Conservation (phyloP, 2,888 invertebrate genomes). For the Luperina testacea region DNA sequence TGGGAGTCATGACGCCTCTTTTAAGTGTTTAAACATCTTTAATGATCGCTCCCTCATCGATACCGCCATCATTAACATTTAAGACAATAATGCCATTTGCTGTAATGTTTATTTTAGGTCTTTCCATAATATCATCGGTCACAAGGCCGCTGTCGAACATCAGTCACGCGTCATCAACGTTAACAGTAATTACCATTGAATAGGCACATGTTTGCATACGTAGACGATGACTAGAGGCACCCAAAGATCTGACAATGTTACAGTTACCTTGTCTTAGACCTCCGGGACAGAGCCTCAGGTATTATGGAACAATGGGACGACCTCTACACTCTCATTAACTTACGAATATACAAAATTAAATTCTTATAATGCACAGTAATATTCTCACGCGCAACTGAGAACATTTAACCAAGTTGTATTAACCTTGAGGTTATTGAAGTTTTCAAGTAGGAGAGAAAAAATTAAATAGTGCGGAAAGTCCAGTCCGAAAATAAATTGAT, state of each 20-base stretch:
- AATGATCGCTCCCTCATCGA: slow-evolving; percentile 51
- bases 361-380: slow-evolving; percentile 77
- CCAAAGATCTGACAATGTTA: slow-evolving; percentile 76
- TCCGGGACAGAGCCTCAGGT: slow-evolving; percentile 74
- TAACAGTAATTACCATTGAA: slow-evolving; percentile 79
- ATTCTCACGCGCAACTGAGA: slow-evolving; percentile 82
- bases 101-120: slow-evolving; percentile 63
- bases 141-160: slow-evolving; percentile 75
- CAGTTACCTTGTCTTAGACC: slow-evolving; percentile 85
- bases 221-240: slow-evolving; percentile 65
- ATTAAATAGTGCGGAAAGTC: slow-evolving; percentile 62
- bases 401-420: slow-evolving; percentile 71
- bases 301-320: slow-evolving; percentile 80
- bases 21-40: slow-evolving; percentile 69
- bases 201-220: slow-evolving; percentile 64
- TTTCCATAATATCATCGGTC: slow-evolving; percentile 71
- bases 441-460: slow-evolving; percentile 60
- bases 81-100: slow-evolving; percentile 64
- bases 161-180: slow-evolving; percentile 79
- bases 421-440: slow-evolving; percentile 74
- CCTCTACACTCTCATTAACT: slow-evolving; percentile 83
- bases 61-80: slow-evolving; percentile 59
- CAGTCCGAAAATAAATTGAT: slow-evolving; percentile 58
- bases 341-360: slow-evolving; percentile 79
- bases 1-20: slow-evolving; percentile 63